Base-by-base conservation (phyloP, 2,113 vertebrate genomes). In the Sprattus sprattus region DNA sequence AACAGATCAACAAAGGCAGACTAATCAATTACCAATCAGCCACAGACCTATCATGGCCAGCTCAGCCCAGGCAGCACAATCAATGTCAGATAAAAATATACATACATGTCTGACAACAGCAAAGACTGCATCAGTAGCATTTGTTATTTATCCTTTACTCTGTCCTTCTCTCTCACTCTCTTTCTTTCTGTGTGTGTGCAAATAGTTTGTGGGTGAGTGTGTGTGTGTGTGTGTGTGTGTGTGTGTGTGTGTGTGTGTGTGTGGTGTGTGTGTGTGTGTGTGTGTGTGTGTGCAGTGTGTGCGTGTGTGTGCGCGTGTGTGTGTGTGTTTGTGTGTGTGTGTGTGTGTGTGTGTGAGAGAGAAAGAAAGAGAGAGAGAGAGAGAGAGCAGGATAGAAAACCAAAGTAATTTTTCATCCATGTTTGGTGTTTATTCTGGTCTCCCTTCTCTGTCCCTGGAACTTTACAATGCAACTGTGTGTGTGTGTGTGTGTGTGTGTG, bases 11-110 rank as follows among this genome's bases (percentile, higher is more conserved):
- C 28, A 71, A 39, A 86, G 22, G 39, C 85, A 45, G 83, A 54
- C 85, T 57, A 88, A 86, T 88, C 85, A 86, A 85, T 89, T 83
- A 75, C 67, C 39, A 57, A 82, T 85, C 89, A 83, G 86, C 47
- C 6, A 39, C 39, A 39, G 39, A 39, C 39, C 39, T 2, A 71
- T 71, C 64, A 71, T 9, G 0, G 9, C 7, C 6, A 32, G 10
- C 25, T 71, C 64, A 71, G 64, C n/a, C 25, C 87, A 85, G 87
- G 85, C 83, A 81, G 45, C 47, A 28, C 2, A 81, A 85, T 85
- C 89, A 57, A 85, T 89, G 81, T 22, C 71, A 20, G 57, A 81
- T 45, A 83, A 86, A 82, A 46, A 81, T 64, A 83, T 85, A 85
- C 57, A 54, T 81, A 84, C 75, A 60, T 85, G 84, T 28, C 11